Conservation (phyloP, 2,113 vertebrate species). For the Leptodactylus fuscus region DNA sequence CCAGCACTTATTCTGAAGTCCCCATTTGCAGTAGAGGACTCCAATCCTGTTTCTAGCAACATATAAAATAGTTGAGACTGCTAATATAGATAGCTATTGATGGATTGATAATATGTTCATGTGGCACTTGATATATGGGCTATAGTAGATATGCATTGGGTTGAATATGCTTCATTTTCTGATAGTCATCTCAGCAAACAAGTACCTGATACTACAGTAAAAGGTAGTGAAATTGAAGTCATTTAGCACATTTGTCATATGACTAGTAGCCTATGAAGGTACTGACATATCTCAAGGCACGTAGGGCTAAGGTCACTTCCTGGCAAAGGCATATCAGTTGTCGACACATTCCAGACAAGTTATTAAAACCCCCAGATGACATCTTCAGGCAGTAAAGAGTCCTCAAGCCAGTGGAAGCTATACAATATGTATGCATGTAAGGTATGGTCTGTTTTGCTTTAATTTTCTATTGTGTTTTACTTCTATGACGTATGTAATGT, state of each 20-base stretch:
- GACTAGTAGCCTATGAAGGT: slow-evolving; percentile 14
- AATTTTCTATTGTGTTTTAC: neutral
- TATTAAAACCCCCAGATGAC: slow-evolving; percentile 50
- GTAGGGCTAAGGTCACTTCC: slow-evolving; percentile 53
- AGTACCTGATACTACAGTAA: neutral
- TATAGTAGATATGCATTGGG: too few species aligned
- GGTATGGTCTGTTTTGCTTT: slow-evolving; percentile 31
- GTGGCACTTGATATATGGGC: too few species aligned
- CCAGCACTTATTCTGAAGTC: too few species aligned
- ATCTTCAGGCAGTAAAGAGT: slow-evolving; percentile 7
- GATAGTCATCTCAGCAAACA: neutral
- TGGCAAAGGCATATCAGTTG: slow-evolving; percentile 50
- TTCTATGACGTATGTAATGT: neutral
- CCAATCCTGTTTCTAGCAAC: too few species aligned
- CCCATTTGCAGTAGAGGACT: too few species aligned
- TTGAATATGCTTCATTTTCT: too few species aligned
- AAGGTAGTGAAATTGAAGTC: slow-evolving; percentile 3
- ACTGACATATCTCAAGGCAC: slow-evolving; percentile 45
- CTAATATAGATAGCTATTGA: too few species aligned
- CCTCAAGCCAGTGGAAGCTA: slow-evolving; percentile 21
- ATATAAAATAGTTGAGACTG: too few species aligned
- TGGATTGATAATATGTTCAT: too few species aligned
- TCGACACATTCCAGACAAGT: slow-evolving; percentile 55
- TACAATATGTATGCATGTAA: slow-evolving; percentile 45
- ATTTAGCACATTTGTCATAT: slow-evolving; percentile 43